Base-by-base conservation (phyloP, 2,888 invertebrate genomes). In the Cenopis cana region DNA sequence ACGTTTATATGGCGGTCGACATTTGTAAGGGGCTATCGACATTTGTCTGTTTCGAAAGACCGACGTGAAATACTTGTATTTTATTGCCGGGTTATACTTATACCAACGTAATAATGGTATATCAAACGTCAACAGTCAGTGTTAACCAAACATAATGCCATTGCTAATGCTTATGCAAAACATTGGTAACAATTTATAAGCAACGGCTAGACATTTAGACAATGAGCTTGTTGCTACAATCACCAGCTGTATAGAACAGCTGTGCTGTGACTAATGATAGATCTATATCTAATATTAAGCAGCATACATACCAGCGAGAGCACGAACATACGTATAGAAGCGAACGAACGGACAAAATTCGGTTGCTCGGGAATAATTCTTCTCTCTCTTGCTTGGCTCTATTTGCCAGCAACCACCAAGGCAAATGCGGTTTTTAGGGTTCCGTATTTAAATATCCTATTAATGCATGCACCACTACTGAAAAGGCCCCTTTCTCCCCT, bases 111-210 rank as follows among this genome's bases (percentile, higher is more conserved):
- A 33, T 33, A 8, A 49, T 49, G 17, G n/a, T 17, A 11, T 24
- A 50, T 24, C 61, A 12, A 61, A 24, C 29, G 29, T 29, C 5
- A 14, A n/a, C 38, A 11, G n/a, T n/a, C 64, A 20, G 52, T 54
- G 64, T 54, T 24, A 24, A 36, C 14, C 20, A 38, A 66, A 66
- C 56, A 66, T 65, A 20, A 59, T 24, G 24, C 9, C 46, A 62
- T 38, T 36, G 61, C 61, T 36, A 18, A 52, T 20, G 24, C 55
- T n/a, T 46, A 56, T 66, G 56, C 46, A 56, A 56, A 56, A 66
- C 55, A 66, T 66, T n/a, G 55, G 46, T 66, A 20, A 17, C 56
- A 56, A 55, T 56, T 46, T 55, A 66, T 56, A 66, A 66, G 64
- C 64, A 62, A 38, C 9, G 46, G 33, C 18, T 46, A 62, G 62